These are phyloP conservation scores for Lanistes nyassanus DNA, from an alignment of 1,140 invertebrate genomes.

Conservation along the genomic window DNA sequence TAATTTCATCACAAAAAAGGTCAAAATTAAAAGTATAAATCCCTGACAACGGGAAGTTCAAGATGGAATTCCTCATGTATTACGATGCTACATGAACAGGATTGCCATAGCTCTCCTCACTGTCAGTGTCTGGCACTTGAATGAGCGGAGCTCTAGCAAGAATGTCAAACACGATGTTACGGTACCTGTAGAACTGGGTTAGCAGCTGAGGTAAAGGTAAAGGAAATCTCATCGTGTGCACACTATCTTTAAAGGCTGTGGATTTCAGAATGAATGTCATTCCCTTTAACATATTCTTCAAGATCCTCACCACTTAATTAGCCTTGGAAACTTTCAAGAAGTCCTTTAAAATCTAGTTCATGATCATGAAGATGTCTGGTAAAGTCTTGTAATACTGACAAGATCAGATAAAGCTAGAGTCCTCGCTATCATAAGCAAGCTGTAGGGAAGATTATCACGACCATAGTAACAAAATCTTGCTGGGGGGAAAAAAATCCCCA, in stretches of 20 bases:
- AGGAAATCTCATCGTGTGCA: neutral
- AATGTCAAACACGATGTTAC: conserved; percentile 14
- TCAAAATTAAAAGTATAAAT: too few species aligned
- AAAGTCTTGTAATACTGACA: too few species aligned
- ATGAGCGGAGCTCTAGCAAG: conserved; percentile 7
- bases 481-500: too few species aligned
- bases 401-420: too few species aligned
- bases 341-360: too few species aligned
- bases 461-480: too few species aligned
- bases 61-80: neutral
- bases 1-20: too few species aligned
- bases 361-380: too few species aligned
- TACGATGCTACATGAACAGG: neutral
- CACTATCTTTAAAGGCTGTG: too few species aligned
- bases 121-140: neutral
- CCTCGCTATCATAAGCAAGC: too few species aligned
- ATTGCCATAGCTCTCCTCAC: neutral
- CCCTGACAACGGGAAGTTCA: neutral
- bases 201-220: conserved; percentile 13
- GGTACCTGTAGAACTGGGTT: conserved; percentile 16
- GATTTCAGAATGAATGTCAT: neutral
- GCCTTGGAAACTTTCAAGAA: too few species aligned
- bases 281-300: neutral
- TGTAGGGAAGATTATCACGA: too few species aligned
- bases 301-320: neutral